phyloP scores from a whole-genome alignment of 2,113 vertebrate species.

The Crocuta crocuta region DNA sequence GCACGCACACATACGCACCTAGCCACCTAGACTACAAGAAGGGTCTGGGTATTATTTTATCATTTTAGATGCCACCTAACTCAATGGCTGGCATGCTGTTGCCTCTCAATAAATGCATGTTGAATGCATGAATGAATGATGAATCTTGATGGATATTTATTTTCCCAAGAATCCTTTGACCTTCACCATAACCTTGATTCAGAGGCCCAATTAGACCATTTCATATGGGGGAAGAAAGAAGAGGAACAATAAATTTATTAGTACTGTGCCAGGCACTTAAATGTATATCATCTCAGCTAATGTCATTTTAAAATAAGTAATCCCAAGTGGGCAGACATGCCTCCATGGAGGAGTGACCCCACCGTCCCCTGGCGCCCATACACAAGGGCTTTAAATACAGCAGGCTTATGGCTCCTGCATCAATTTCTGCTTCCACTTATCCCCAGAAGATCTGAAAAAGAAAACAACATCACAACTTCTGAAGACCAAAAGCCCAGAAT shows the following conservation, averaged over 20 bases:
- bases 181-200: slow-evolving; percentile 36
- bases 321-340: neutral
- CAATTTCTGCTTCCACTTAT: slow-evolving; percentile 57
- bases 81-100: neutral
- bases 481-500: slow-evolving; percentile 61
- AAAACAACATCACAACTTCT: slow-evolving; percentile 66
- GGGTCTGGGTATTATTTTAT: neutral
- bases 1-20: neutral
- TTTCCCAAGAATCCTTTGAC: neutral
- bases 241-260: neutral
- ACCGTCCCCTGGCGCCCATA: neutral
- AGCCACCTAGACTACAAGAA: neutral
- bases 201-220: neutral
- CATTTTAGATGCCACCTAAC: neutral
- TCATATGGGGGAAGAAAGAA: neutral
- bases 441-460: slow-evolving; percentile 63
- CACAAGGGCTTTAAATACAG: neutral
- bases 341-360: neutral
- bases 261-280: neutral
- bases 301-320: slow-evolving; percentile 50
- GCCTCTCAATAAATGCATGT: neutral
- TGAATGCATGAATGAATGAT: slow-evolving; percentile 6
- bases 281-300: neutral
- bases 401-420: neutral
- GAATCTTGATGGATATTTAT: slow-evolving; percentile 10